phyloP scores from a whole-genome alignment of 2,113 vertebrate species.

The Sorex araneus region DNA sequence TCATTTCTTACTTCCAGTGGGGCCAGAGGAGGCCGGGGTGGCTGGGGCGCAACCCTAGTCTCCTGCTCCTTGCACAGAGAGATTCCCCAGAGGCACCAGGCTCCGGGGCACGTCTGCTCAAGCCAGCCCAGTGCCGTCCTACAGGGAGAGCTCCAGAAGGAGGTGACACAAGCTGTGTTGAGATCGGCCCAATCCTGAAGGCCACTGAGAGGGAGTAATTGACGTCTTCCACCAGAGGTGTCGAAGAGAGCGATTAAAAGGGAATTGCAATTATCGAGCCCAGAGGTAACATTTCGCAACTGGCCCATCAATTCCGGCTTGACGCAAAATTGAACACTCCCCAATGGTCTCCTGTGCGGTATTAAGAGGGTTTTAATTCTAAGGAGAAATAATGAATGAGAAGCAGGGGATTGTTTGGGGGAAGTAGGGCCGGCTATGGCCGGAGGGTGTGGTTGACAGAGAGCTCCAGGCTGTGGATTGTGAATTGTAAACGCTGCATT shows the following conservation, averaged over 20 bases:
- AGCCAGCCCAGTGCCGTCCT: neutral
- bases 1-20: neutral
- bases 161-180: slow-evolving; percentile 70
- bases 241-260: slow-evolving; percentile 85
- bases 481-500: neutral
- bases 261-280: slow-evolving; percentile 81
- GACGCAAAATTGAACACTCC: slow-evolving; percentile 82
- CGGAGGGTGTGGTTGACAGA: neutral
- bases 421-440: slow-evolving; percentile 21
- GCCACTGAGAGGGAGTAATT: slow-evolving; percentile 77
- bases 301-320: slow-evolving; percentile 80
- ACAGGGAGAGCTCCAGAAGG: slow-evolving; percentile 64
- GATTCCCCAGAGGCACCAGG: neutral
- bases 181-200: slow-evolving; percentile 47
- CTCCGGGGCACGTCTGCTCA: neutral
- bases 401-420: slow-evolving; percentile 77
- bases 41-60: neutral
- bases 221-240: slow-evolving; percentile 78
- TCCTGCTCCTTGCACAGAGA: neutral
- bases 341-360: slow-evolving; percentile 70
- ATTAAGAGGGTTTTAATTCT: slow-evolving; percentile 81
- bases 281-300: slow-evolving; percentile 82
- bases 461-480: neutral
- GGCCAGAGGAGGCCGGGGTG: neutral
- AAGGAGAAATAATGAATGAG: slow-evolving; percentile 82